These are phyloP conservation scores for Psephotus haematonotus DNA, from an alignment of 2,113 vertebrate genomes.

Conservation along the genomic window DNA sequence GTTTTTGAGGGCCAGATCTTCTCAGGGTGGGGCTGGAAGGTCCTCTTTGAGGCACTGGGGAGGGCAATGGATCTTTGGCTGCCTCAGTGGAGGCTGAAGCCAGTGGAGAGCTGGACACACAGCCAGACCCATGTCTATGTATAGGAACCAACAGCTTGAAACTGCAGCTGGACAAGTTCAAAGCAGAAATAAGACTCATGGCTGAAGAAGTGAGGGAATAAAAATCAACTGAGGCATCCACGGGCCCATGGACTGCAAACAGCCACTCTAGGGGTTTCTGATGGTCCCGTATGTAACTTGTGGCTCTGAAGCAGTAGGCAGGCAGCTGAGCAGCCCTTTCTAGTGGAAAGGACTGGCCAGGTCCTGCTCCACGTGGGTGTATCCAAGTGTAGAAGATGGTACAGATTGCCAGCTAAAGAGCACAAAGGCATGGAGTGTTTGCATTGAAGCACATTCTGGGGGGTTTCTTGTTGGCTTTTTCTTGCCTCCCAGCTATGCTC, in stretches of 20 bases:
- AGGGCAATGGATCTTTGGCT: background rate
- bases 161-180: background rate
- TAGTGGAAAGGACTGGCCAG: background rate
- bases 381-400: background rate
- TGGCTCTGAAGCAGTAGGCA: background rate
- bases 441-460: background rate
- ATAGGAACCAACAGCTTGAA: background rate
- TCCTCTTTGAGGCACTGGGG: background rate
- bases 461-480: background rate
- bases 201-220: background rate
- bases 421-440: background rate
- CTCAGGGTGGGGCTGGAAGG: background rate
- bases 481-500: background rate
- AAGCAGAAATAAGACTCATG: background rate
- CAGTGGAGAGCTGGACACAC: background rate
- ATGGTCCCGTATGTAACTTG: accelerated
- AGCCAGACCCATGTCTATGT: background rate
- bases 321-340: background rate
- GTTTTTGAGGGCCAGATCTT: constrained; percentile 12
- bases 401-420: background rate
- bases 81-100: background rate
- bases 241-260: background rate
- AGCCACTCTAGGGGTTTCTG: background rate
- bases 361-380: background rate
- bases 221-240: background rate